Conservation (phyloP, 2,113 vertebrate genomes). For the Tachysurus vachellii region DNA sequence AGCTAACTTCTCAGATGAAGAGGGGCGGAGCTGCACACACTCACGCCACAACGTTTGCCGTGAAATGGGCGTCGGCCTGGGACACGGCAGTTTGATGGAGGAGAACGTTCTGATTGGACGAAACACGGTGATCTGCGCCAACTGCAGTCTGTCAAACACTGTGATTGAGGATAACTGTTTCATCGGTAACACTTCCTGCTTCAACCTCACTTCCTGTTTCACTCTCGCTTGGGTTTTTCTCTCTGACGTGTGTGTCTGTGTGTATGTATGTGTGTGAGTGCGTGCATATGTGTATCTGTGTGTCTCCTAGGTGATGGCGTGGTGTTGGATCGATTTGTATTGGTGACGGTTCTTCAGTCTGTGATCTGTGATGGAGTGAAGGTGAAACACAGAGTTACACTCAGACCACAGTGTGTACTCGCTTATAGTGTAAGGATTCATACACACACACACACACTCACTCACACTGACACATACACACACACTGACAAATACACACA, state of each 20-base stretch:
- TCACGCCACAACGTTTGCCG: slow-evolving; percentile 96
- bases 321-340: slow-evolving; percentile 80
- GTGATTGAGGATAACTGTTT: slow-evolving; percentile 87
- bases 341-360: slow-evolving; percentile 82
- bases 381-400: slow-evolving; percentile 83
- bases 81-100: slow-evolving; percentile 88
- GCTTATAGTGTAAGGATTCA: slow-evolving; percentile 82
- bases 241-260: too few species aligned
- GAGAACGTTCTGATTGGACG: slow-evolving; percentile 92
- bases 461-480: not conserved
- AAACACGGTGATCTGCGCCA: slow-evolving; percentile 85
- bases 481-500: not conserved
- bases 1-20: slow-evolving; percentile 84
- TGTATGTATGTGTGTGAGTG: too few species aligned
- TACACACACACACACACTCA: slow-evolving; percentile 7
- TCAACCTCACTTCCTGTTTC: not conserved
- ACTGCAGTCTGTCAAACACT: slow-evolving; percentile 89
- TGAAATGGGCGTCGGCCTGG: slow-evolving; percentile 87
- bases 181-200: slow-evolving; percentile 79
- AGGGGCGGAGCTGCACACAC: slow-evolving; percentile 80
- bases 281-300: not conserved
- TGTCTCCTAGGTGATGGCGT: slow-evolving; percentile 83
- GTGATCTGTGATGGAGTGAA: slow-evolving; percentile 85
- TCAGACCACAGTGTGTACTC: slow-evolving; percentile 88
- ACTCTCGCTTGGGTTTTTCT: not conserved